A percentile compares a stretch with the other conserved stretches of the same genome.
Conservation (phyloP, 1,140 invertebrate genomes). For the Ceratitis capitata region DNA sequence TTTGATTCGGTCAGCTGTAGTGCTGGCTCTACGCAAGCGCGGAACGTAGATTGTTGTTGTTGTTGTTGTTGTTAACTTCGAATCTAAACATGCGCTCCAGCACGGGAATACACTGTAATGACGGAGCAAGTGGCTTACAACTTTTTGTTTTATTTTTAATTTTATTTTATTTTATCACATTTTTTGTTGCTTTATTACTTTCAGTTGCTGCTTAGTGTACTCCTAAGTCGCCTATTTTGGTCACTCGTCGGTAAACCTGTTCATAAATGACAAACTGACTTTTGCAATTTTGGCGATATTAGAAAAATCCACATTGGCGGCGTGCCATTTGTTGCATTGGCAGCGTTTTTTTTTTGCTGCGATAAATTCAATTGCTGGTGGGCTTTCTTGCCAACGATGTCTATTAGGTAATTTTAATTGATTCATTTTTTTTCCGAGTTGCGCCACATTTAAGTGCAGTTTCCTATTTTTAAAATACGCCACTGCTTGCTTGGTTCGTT, state of each 20-base stretch:
- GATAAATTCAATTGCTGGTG: neutral
- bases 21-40: neutral
- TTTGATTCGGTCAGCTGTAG: neutral
- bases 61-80: neutral
- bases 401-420: neutral
- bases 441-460: neutral
- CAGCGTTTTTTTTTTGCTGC: neutral
- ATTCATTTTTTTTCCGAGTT: neutral
- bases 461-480: no score
- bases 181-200: neutral
- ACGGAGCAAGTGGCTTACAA: neutral
- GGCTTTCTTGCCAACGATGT: neutral
- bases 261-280: neutral
- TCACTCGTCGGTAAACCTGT: neutral
- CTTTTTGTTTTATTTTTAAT: neutral
- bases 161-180: no score
- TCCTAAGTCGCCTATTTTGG: constrained; percentile 14
- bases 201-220: neutral
- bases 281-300: neutral
- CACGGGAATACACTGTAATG: neutral
- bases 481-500: no score
- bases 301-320: neutral
- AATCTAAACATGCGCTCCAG: neutral
- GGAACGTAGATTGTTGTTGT: neutral
- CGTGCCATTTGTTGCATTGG: neutral